Evolutionary conservation across 1,140 invertebrate genomes (phyloP), one percentile per base, ranked within the genome.

Genomic region (Globodera rostochiensis): DNA sequence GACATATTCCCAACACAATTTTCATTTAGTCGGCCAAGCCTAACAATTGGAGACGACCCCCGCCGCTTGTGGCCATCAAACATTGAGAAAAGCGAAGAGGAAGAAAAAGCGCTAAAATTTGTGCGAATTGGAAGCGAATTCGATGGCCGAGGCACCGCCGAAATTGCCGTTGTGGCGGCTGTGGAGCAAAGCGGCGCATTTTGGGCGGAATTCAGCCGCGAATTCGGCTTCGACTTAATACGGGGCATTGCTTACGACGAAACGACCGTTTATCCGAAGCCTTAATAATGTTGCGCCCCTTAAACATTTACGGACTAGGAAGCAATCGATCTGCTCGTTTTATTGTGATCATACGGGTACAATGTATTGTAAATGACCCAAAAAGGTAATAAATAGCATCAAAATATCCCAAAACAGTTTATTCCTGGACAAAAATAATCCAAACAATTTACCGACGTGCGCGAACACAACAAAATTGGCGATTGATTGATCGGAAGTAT

Each of bases 141-240:
- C 1, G 3, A 66, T 66, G 60, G 60, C 21, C 13, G n/a, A 66
- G 25, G 25, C 13, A 46, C 25, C 13, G 46, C 46, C 3, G 69
- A 47, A 13, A 71, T 45, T 47, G 1, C 8, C 2, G 6, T 9
- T 71, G 69, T 19, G 11, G 11, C 21, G 7, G 69, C 21, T 5
- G 46, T 71, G 69, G 46, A 45, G 11, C 7, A 47, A 71, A 71
- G 80, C 9, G 79, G n/a, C 21, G 21, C 45, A 21, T 81, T 81
- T 81, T 81, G 80, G 80, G 21, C 8, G n/a, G 80, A 81, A 15
- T 49, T 81, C 53, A 46, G 53, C 19, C 80, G 82, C 19, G 36
- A 60, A 6, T 81, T 82, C 53, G 80, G 82, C 4, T 66, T 83
- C 45, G 80, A 81, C 21, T n/a, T 81, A 46, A 53, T 81, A 7